A percentile compares a stretch with the other conserved stretches of the same genome.
phyloP scores from a whole-genome alignment of 2,113 vertebrate genomes.

The Cyanocitta stelleri region DNA sequence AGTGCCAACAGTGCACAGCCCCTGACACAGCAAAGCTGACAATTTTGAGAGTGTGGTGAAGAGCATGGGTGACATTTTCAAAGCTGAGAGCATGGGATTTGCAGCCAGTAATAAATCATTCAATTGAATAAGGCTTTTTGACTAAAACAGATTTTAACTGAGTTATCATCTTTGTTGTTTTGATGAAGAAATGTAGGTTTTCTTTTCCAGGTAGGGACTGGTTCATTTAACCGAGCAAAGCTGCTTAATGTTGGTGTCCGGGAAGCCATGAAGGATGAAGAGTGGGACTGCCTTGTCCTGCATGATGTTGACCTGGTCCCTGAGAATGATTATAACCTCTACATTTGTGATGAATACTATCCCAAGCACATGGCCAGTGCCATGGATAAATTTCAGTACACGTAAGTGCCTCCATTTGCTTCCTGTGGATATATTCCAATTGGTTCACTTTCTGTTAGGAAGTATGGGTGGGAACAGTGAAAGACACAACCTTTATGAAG shows the following conservation, averaged over 20 bases:
- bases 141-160: neutral
- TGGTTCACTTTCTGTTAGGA: neutral
- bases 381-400: conserved; percentile 72
- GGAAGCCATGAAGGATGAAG: conserved; percentile 72
- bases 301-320: conserved; percentile 72
- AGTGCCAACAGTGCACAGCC: fast-evolving
- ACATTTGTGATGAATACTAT: conserved; percentile 64
- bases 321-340: conserved; percentile 74
- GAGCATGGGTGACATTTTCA: neutral
- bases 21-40: neutral
- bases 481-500: neutral
- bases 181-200: neutral
- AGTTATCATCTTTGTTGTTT: neutral
- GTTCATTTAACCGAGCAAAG: conserved; percentile 73
- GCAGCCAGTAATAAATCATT: neutral
- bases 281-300: conserved; percentile 75
- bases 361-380: conserved; percentile 73
- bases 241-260: conserved; percentile 73
- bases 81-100: neutral
- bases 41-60: neutral
- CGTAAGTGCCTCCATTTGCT: conserved; percentile 12
- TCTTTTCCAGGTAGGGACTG: conserved; percentile 59
- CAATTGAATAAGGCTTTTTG: neutral
- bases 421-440: neutral
- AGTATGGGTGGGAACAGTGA: neutral